phyloP scores from a whole-genome alignment of 2,113 vertebrate genomes.

The Apistogramma diplotaenia region DNA sequence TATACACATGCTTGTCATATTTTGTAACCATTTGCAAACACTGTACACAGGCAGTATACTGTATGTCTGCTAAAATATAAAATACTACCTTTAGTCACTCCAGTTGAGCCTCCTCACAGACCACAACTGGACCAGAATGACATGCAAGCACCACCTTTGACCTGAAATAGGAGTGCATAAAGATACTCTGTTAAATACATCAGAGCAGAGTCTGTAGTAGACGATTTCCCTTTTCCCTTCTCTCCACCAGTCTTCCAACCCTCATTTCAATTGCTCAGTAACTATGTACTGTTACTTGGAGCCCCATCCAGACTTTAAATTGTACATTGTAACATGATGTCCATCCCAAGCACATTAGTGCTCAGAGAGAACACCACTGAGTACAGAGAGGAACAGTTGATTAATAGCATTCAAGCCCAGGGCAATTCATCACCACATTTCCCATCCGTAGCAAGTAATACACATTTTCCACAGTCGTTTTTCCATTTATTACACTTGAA shows the following conservation, averaged over 20 bases:
- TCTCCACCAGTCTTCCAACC: background rate
- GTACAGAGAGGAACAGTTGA: constrained; percentile 51
- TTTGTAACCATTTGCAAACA: background rate
- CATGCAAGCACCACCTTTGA: background rate
- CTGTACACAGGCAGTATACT: background rate
- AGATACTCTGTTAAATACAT: background rate
- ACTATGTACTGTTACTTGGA: constrained; percentile 42
- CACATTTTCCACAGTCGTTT: constrained; percentile 55
- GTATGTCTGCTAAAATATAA: background rate
- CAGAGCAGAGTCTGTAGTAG: background rate
- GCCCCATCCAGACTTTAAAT: constrained; percentile 44
- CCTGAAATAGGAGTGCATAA: constrained; percentile 7
- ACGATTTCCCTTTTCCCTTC: background rate
- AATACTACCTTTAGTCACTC: background rate
- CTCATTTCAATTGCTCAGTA: constrained; percentile 54
- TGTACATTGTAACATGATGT: constrained; percentile 61
- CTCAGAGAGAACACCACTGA: constrained; percentile 4
- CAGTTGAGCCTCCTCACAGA: background rate
- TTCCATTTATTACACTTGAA: constrained; percentile 59
- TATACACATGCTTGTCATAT: background rate
- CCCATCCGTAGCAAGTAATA: constrained; percentile 45
- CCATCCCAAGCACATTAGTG: constrained; percentile 63
- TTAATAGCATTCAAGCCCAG: constrained; percentile 63
- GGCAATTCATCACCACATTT: constrained; percentile 68
- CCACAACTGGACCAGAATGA: background rate